Conservation (phyloP, 2,888 invertebrate species). For the Hetaerina titia region DNA sequence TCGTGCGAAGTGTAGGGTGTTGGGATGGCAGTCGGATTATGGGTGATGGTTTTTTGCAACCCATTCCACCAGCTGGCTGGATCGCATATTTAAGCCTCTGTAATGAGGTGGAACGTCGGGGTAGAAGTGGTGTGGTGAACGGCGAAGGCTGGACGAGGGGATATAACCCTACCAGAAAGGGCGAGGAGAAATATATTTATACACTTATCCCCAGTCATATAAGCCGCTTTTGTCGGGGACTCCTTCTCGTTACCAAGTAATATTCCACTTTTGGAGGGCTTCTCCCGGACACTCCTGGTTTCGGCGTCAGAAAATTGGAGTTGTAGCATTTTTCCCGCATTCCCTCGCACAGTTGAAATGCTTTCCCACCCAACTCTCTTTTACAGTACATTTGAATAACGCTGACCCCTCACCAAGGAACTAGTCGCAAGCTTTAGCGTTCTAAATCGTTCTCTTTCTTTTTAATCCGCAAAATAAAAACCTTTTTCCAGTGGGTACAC, state of each 20-base stretch:
- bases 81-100: background rate
- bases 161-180: background rate
- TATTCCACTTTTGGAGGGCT: background rate
- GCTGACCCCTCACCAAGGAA: background rate
- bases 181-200: background rate
- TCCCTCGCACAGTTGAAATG: background rate
- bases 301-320: background rate
- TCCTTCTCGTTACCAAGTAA: background rate
- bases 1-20: no score
- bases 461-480: slow-evolving; percentile 18
- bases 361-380: background rate
- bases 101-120: background rate
- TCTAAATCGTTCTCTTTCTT: background rate
- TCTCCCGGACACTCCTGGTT: background rate
- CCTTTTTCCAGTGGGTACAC: background rate
- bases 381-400: background rate
- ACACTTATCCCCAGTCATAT: background rate
- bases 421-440: background rate
- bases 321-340: background rate
- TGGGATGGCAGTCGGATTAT: no score
- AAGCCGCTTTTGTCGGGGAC: slow-evolving; percentile 34
- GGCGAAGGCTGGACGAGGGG: background rate
- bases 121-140: background rate
- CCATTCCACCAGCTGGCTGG: background rate
- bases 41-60: no score